Conservation (phyloP, 30 jellyfish, hydroid and myxozoan genomes). For the Nemopilema nomurai region DNA sequence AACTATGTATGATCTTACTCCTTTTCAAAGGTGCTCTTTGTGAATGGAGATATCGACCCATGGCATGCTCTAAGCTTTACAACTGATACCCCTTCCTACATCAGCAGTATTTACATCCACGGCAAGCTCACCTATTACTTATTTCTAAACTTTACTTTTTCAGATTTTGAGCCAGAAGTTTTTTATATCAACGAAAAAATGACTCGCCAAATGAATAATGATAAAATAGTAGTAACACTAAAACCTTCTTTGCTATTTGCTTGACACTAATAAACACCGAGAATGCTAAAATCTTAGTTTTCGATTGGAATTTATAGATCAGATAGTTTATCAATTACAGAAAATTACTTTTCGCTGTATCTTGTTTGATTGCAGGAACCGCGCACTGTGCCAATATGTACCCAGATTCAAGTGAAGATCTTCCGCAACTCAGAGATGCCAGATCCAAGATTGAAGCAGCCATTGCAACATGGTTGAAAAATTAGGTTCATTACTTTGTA, state of each 20-base stretch:
- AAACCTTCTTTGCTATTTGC: too few relatives aligned
- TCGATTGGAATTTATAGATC: too few relatives aligned
- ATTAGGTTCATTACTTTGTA: not conserved
- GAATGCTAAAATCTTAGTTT: too few relatives aligned
- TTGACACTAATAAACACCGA: too few relatives aligned
- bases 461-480: constrained; percentile 68
- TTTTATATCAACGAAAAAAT: too few relatives aligned
- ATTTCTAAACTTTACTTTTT: too few relatives aligned
- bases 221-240: too few relatives aligned
- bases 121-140: constrained; percentile 33
- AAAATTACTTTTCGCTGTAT: too few relatives aligned
- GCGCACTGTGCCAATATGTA: constrained; percentile 99
- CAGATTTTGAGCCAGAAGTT: too few relatives aligned
- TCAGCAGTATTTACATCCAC: constrained; percentile 72
- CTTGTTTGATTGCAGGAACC: constrained; percentile 63
- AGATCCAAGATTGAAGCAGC: constrained; percentile 64
- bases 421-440: constrained; percentile 75
- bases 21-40: constrained; percentile 85
- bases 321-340: too few relatives aligned
- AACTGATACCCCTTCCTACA: constrained; percentile 45
- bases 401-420: constrained; percentile 83
- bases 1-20: too few relatives aligned
- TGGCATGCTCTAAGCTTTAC: constrained; percentile 98
- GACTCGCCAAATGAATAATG: too few relatives aligned
- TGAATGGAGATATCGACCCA: constrained; percentile 96